Conservation (phyloP, 2,888 invertebrate species). For the Erebia palarica region DNA sequence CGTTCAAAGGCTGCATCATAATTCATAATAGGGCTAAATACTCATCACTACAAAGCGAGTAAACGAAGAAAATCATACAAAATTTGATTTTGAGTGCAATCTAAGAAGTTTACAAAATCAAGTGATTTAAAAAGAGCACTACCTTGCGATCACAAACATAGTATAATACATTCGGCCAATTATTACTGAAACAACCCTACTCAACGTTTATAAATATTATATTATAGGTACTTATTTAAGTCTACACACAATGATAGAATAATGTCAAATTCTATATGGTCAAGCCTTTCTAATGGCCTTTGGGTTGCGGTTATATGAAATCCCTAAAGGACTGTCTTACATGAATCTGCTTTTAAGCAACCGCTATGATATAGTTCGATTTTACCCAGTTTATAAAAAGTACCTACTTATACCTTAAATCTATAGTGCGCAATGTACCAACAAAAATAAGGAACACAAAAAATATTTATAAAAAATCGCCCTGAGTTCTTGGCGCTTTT, state of each 20-base stretch:
- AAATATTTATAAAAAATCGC: no score
- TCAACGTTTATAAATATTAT: neutral
- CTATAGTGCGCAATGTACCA: neutral
- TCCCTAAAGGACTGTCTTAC: slow-evolving; percentile 68
- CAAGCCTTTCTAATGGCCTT: slow-evolving; percentile 74
- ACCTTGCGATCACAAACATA: neutral
- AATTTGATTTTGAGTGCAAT: neutral
- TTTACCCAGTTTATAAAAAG: slow-evolving; percentile 11
- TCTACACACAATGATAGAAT: neutral
- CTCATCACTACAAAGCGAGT: neutral
- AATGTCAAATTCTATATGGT: slow-evolving; percentile 50
- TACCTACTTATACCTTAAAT: neutral
- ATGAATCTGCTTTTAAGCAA: slow-evolving; percentile 72
- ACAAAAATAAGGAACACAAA: neutral
- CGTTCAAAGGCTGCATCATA: slow-evolving; percentile 59
- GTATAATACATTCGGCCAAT: no score
- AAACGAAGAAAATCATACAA: neutral
- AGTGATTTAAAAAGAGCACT: neutral
- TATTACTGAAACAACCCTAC: neutral
- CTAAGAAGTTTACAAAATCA: no score
- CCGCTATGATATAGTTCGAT: slow-evolving; percentile 28
- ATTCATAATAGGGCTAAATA: slow-evolving; percentile 16
- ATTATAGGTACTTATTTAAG: neutral
- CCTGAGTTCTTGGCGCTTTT: no score
- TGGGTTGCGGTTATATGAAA: slow-evolving; percentile 69